A percentile compares a stretch with the other conserved stretches of the same genome.
These are phyloP conservation scores for Tipula helvola DNA, from an alignment of 2,888 invertebrate genomes.

Conservation along the genomic window DNA sequence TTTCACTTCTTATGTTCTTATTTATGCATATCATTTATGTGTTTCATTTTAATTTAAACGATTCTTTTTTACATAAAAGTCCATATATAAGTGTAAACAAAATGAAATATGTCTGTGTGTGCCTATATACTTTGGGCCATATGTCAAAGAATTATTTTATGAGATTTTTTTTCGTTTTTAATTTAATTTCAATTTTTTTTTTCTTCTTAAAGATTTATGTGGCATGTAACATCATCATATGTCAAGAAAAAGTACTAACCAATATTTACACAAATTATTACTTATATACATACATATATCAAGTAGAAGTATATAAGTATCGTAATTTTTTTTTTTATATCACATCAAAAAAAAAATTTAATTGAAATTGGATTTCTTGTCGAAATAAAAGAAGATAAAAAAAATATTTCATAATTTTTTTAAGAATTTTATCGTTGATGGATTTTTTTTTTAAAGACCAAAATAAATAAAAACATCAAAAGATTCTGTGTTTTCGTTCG, in stretches of 20 bases:
- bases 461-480: background rate
- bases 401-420: background rate
- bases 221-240: background rate
- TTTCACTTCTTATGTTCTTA: background rate
- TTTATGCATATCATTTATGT: conserved; percentile 4
- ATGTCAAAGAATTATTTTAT: background rate
- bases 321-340: background rate
- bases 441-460: background rate
- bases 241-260: background rate
- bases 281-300: background rate
- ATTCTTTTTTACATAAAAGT: background rate
- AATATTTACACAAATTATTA: background rate
- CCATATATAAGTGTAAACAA: background rate
- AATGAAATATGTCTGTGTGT: background rate
- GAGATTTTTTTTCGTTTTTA: background rate
- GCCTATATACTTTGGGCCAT: background rate
- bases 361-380: background rate
- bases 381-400: background rate
- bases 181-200: background rate
- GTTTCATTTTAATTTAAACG: background rate
- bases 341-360: background rate
- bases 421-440: background rate
- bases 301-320: background rate
- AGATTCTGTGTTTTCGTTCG: background rate
- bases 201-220: background rate